Evolutionary conservation across 64 coral and sea anemone species (phyloP).

Genomic region (Porites australiensis): DNA sequence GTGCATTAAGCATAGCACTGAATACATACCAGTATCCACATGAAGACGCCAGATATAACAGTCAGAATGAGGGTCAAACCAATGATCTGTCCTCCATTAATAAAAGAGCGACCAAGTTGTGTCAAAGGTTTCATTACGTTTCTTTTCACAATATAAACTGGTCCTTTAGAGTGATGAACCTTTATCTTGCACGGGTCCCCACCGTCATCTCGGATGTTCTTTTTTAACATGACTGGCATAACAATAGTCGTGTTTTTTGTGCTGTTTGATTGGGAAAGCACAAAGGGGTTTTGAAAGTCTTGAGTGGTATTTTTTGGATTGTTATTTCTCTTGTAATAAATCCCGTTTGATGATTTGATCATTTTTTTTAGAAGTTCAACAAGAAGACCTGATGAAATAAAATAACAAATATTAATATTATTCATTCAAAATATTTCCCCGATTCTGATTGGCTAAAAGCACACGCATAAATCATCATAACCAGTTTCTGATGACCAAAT

Average conservation of each 20-base stretch:
- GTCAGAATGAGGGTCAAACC: constrained; percentile 86
- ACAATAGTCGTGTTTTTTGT: constrained; percentile 37
- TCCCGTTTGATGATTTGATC: neutral
- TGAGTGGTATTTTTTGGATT: neutral
- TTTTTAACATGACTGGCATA: constrained; percentile 65
- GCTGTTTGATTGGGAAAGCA: neutral
- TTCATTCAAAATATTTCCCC: no score
- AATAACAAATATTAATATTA: no score
- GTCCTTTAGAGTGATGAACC: constrained; percentile 65
- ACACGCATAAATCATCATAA: no score
- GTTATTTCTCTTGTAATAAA: constrained; percentile 1
- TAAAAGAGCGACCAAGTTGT: constrained; percentile 80
- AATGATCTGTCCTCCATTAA: constrained; percentile 90
- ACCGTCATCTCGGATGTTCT: neutral
- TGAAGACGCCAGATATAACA: constrained; percentile 85
- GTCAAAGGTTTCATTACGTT: constrained; percentile 76
- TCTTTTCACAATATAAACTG: constrained; percentile 76
- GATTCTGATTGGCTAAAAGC: no score
- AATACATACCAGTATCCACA: constrained; percentile 87
- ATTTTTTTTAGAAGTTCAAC: neutral
- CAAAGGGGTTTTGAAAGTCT: neutral
- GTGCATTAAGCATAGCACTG: neutral
- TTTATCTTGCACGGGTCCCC: constrained; percentile 48
- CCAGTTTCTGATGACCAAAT: no score
- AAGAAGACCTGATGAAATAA: neutral